Conservation (phyloP, 2,113 vertebrate species). For the Uria aalge region DNA sequence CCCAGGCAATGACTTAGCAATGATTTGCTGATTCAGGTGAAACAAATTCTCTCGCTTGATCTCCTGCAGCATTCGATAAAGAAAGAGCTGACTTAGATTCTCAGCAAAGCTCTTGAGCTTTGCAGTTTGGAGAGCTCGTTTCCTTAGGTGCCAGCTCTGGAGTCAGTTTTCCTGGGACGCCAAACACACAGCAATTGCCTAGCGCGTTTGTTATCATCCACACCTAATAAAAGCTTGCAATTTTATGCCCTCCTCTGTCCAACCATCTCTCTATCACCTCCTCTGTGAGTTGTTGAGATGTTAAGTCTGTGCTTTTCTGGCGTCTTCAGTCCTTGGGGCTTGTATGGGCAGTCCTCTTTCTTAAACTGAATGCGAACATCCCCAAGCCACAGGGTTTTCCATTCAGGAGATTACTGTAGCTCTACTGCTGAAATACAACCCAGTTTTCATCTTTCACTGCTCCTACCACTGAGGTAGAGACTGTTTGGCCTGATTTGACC, state of each 20-base stretch:
- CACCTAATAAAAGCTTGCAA: constrained; percentile 15
- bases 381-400: neutral
- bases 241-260: neutral
- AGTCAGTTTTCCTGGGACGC: constrained; percentile 7
- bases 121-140: neutral
- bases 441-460: neutral
- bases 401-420: neutral
- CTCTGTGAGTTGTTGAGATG: neutral
- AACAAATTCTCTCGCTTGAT: neutral
- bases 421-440: neutral
- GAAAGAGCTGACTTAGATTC: neutral
- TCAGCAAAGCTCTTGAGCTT: constrained; percentile 9
- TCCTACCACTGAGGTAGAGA: neutral
- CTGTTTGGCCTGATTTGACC: neutral
- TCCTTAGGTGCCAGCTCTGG: neutral
- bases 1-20: neutral
- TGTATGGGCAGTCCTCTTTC: neutral
- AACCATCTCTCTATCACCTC: neutral
- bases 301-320: neutral
- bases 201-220: accelerated
- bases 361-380: neutral
- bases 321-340: neutral
- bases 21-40: constrained; percentile 3
- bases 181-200: neutral
- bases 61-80: neutral